Conservation (phyloP, 2,888 invertebrate species). For the Aphidoletes aphidimyza region DNA sequence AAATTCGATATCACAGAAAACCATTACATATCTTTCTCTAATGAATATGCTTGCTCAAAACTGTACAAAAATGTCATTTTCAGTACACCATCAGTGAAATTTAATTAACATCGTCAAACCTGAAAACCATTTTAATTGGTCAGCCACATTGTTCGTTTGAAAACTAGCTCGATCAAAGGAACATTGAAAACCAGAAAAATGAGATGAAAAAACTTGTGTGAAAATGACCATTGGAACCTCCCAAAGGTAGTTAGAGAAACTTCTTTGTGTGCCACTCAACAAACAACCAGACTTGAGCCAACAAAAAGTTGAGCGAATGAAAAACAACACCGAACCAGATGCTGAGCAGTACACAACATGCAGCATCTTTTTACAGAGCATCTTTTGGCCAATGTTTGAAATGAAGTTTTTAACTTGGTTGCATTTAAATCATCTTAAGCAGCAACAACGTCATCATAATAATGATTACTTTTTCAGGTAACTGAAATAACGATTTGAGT, state of each 20-base stretch:
- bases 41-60: slow-evolving; percentile 37
- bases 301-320: not conserved
- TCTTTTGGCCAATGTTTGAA: not conserved
- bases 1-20: not conserved
- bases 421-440: not conserved
- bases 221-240: slow-evolving; percentile 4
- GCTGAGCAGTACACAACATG: no score
- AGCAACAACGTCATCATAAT: not conserved
- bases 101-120: slow-evolving; percentile 7
- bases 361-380: not conserved
- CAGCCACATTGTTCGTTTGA: not conserved
- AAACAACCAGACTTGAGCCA: no score
- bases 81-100: not conserved
- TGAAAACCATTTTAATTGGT: slow-evolving; percentile 8
- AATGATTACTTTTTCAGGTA: not conserved
- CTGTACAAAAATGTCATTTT: not conserved
- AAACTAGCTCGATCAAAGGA: not conserved
- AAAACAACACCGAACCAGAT: not conserved
- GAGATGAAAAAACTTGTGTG: not conserved
- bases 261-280: no score
- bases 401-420: slow-evolving; percentile 7
- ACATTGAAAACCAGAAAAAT: not conserved
- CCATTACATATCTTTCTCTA: not conserved
- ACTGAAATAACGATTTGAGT: not conserved
- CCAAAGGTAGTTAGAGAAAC: not conserved